Conservation (phyloP, 2,888 invertebrate species). For the Minunthozetes semirufus region DNA sequence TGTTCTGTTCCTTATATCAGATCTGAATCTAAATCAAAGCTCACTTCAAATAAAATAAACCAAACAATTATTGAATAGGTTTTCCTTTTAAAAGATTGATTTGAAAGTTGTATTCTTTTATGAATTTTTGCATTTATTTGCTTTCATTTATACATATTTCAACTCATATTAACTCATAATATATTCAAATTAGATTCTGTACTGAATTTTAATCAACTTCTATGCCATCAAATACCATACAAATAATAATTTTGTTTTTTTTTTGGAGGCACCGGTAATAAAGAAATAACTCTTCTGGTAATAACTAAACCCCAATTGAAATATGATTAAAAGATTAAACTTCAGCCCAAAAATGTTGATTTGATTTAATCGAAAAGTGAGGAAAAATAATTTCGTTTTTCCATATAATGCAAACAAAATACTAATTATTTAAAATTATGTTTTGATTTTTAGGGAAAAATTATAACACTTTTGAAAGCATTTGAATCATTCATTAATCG, state of each 20-base stretch:
- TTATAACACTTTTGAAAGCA: too few species aligned
- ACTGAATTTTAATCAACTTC: constrained; percentile 26
- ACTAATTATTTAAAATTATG: too few species aligned
- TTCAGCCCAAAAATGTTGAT: neutral
- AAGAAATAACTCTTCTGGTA: constrained; percentile 15
- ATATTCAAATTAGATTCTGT: constrained; percentile 15
- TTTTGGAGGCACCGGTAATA: neutral
- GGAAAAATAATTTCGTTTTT: too few species aligned
- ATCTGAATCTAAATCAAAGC: too few species aligned
- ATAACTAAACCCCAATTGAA: constrained; percentile 14
- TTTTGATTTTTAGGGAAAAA: too few species aligned
- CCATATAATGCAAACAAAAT: neutral
- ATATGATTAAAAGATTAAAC: constrained; percentile 24
- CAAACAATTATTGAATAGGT: neutral
- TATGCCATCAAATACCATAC: neutral
- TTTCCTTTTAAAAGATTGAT: neutral
- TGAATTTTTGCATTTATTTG: neutral
- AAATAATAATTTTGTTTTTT: neutral
- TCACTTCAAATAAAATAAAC: too few species aligned
- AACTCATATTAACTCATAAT: neutral
- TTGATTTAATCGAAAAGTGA: too few species aligned
- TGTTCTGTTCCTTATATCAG: too few species aligned
- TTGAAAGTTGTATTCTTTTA: neutral
- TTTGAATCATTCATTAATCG: too few species aligned
- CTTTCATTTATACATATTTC: neutral